Evolutionary conservation across 2,888 invertebrate genomes (phyloP).

Genomic region (Tenthredo mesomela): DNA sequence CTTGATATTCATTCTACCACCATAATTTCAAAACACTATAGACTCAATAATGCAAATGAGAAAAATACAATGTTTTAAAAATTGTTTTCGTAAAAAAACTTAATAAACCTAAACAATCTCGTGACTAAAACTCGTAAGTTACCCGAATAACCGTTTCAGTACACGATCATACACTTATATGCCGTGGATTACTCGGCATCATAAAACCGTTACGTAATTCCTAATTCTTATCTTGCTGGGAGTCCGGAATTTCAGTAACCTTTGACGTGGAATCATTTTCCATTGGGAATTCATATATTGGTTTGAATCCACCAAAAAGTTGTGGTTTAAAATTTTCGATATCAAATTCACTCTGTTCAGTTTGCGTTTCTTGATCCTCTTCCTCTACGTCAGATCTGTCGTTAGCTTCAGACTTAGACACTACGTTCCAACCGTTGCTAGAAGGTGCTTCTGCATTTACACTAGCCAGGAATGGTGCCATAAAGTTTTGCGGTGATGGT

Average conservation of each 20-base stretch:
- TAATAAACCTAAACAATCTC: constrained; percentile 35
- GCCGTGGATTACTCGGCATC: constrained; percentile 27
- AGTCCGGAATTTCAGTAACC: not conserved
- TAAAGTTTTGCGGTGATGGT: constrained; percentile 81
- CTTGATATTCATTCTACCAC: constrained; percentile 31
- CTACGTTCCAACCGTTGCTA: constrained; percentile 83
- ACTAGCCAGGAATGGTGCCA: constrained; percentile 86
- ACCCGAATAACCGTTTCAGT: constrained; percentile 19
- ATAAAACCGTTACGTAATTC: not conserved
- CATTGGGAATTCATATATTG: constrained; percentile 81
- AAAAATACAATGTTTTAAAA: constrained; percentile 40
- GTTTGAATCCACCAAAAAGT: constrained; percentile 85
- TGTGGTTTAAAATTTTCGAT: constrained; percentile 85
- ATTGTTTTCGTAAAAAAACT: constrained; percentile 3
- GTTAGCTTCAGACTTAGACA: constrained; percentile 63
- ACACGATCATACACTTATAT: constrained; percentile 11
- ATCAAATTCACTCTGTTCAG: constrained; percentile 80
- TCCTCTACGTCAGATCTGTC: constrained; percentile 57
- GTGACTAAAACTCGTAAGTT: constrained; percentile 34
- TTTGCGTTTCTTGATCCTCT: constrained; percentile 65
- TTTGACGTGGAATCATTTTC: constrained; percentile 59
- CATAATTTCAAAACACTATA: constrained; percentile 18
- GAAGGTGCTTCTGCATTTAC: constrained; percentile 81
- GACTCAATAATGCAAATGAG: constrained; percentile 48
- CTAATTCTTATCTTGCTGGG: constrained; percentile 15